Base-by-base conservation (phyloP, 2,888 invertebrate species). In the Diplolepis rosae region DNA sequence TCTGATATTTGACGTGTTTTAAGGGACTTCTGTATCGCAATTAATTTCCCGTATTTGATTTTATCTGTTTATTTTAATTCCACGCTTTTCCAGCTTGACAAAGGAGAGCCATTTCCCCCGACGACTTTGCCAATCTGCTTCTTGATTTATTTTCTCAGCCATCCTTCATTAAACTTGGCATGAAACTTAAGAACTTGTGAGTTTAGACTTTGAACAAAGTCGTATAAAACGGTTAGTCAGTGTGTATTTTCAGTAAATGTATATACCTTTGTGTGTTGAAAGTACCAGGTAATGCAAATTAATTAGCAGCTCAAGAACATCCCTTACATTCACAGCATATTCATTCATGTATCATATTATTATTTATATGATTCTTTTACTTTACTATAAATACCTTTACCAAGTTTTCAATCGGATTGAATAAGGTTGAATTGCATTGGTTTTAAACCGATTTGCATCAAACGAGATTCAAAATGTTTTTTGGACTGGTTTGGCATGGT, bases 61-160 rank as follows among this genome's bases (percentile, higher is more conserved):
- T 61, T 39, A 61, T 61, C 24, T 61, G 39, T 32, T 1, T 6
- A n/a, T n/a, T n/a, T n/a, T n/a, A 42, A 39, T 27, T 24, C 39
- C 61, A 39, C 24, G 61, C 39, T 27, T 42, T 61, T 27, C 39
- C 24, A 39, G 24, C 27, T 61, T 39, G 35, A 27, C 61, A 61
- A 39, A 61, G 39, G 27, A n/a, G 61, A 61, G 39, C 39, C n/a
- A 39, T 39, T 61, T 61, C 39, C 39, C 61, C 39, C 27, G 39
- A 61, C 61, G 39, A 61, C 39, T 61, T 61, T 61, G 15, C 39
- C 27, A 61, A 61, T 24, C 39, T 61, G 24, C 27, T 39, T 42
- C 61, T 35, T 61, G 61, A 61, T 61, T 61, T 61, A 42, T 27
- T 61, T 61, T 61, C 39, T 39, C n/a, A 35, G 61, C 61, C 39